phyloP scores from a whole-genome alignment of 2,113 vertebrate species.

The Chunga burmeisteri region DNA sequence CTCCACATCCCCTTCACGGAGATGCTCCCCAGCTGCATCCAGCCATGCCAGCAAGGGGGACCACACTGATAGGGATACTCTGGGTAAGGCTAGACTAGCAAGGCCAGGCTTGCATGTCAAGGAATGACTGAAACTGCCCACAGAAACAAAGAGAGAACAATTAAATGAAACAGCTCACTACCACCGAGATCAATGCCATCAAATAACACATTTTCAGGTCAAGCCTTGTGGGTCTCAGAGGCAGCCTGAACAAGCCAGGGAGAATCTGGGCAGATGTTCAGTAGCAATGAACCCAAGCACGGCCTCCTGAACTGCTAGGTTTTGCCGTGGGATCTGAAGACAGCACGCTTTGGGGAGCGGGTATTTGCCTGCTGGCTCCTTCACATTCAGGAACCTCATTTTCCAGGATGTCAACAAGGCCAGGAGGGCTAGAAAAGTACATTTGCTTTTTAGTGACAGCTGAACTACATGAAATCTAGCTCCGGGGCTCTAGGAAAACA shows the following conservation, averaged over 20 bases:
- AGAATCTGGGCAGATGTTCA: background rate
- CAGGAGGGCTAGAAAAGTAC: background rate
- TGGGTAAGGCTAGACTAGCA: background rate
- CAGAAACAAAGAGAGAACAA: background rate
- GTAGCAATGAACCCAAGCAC: background rate
- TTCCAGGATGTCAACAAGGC: slow-evolving; percentile 13
- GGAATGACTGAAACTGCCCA: background rate
- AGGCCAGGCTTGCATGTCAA: background rate
- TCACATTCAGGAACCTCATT: background rate
- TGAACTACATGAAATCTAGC: slow-evolving; percentile 16
- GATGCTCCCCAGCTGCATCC: background rate
- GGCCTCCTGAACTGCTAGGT: background rate
- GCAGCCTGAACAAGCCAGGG: background rate
- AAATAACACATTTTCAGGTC: background rate
- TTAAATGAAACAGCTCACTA: background rate
- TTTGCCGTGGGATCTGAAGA: background rate
- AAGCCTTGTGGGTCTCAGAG: background rate
- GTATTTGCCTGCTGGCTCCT: background rate
- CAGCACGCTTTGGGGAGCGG: rapidly evolving
- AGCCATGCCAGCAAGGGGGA: background rate
- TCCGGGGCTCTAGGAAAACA: slow-evolving; percentile 4
- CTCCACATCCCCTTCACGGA: background rate
- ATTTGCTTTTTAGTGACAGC: slow-evolving; percentile 24
- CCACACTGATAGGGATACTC: rapidly evolving
- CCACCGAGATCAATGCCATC: background rate